These are phyloP conservation scores for Triplophysa bombifrons DNA, from an alignment of 2,797 vertebrate species.

Conservation along the genomic window DNA sequence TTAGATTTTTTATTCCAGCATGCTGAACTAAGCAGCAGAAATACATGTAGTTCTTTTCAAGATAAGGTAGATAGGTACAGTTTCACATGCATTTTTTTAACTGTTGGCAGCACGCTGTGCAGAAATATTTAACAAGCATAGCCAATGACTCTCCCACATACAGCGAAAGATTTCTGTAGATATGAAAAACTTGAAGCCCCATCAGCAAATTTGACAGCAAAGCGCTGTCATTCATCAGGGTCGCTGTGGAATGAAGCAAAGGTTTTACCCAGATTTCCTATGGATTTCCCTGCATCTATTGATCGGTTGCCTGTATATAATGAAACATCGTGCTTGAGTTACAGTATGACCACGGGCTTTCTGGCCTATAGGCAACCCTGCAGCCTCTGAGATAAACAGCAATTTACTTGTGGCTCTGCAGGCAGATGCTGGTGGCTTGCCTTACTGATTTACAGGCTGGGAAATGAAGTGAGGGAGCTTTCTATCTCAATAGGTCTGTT, in stretches of 20 bases:
- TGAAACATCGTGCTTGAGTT: constrained; percentile 48
- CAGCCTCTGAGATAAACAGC: constrained; percentile 38
- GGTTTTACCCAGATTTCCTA: constrained; percentile 45
- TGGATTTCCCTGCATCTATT: constrained; percentile 54
- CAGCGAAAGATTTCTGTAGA: not conserved
- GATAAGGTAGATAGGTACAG: not conserved
- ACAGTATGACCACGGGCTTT: constrained; percentile 18
- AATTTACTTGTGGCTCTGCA: constrained; percentile 51
- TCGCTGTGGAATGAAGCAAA: constrained; percentile 36
- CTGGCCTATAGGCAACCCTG: constrained; percentile 37
- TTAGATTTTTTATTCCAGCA: too few species aligned
- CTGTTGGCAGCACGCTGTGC: not conserved
- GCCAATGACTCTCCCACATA: not conserved
- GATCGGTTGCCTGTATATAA: constrained; percentile 50
- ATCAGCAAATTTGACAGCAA: constrained; percentile 28
- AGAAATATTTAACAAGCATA: not conserved
- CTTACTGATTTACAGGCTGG: constrained; percentile 53
- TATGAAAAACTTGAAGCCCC: constrained; percentile 10
- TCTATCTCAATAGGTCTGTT: constrained; percentile 53
- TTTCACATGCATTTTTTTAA: not conserved
- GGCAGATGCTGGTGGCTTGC: constrained; percentile 39
- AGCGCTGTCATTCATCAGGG: constrained; percentile 45
- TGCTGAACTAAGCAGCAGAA: too few species aligned
- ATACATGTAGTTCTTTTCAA: too few species aligned
- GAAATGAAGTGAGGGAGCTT: constrained; percentile 46